Evolutionary conservation across 2,888 invertebrate genomes (phyloP).

Genomic region (Drosophila stalkeri): DNA sequence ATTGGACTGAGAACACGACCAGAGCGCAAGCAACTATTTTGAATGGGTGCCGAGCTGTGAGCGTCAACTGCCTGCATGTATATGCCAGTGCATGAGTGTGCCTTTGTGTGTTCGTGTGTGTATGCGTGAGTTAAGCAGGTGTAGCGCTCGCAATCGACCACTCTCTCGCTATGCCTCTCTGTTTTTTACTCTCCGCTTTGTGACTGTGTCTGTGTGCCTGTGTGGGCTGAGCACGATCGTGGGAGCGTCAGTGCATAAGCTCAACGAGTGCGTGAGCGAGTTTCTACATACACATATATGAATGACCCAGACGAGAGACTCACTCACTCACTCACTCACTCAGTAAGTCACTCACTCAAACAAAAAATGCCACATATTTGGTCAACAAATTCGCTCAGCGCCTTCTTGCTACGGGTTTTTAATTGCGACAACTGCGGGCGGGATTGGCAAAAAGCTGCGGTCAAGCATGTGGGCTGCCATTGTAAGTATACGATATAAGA

Average conservation of each 20-base stretch:
- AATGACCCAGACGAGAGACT: constrained; percentile 18
- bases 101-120: constrained; percentile 8
- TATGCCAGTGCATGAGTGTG: constrained; percentile 1
- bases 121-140: constrained; percentile 48
- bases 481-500: constrained; percentile 23
- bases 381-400: constrained; percentile 55
- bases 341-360: constrained; percentile 10
- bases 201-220: constrained; percentile 2
- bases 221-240: constrained; percentile 42
- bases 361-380: constrained; percentile 74
- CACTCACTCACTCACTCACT: constrained; percentile 12
- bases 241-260: constrained; percentile 33
- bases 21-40: constrained; percentile 65
- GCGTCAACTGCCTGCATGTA: constrained; percentile 18
- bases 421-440: constrained; percentile 56
- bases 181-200: constrained; percentile 10
- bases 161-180: background rate
- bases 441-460: constrained; percentile 45
- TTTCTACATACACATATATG: background rate
- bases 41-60: constrained; percentile 49
- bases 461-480: constrained; percentile 56
- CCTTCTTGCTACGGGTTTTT: constrained; percentile 58
- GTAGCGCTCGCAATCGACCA: constrained; percentile 19
- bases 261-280: constrained; percentile 44
- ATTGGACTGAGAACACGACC: constrained; percentile 75